Conservation (phyloP, 2,888 invertebrate species). For the Hipparchia sbordonii region DNA sequence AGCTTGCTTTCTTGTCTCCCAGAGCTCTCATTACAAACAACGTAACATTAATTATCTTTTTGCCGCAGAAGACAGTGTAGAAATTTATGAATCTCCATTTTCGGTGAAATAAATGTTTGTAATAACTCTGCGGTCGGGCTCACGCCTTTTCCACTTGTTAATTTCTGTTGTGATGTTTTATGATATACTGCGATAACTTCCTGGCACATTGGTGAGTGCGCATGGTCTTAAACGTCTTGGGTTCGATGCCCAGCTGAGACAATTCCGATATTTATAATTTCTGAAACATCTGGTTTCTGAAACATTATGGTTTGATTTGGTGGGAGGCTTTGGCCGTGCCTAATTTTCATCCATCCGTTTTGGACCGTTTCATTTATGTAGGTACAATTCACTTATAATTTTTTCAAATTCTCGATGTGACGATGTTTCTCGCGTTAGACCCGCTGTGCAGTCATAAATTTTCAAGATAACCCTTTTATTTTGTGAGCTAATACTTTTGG, state of each 20-base stretch:
- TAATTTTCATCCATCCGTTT: no score
- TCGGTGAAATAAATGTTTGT: constrained; percentile 66
- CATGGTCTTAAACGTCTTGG: no score
- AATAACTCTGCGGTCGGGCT: constrained; percentile 39
- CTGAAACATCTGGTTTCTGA: no score
- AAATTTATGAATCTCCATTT: constrained; percentile 68
- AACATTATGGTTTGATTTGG: no score
- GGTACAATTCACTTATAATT: neutral
- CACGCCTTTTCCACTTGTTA: constrained; percentile 26
- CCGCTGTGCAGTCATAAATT: neutral
- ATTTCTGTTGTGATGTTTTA: constrained; percentile 17
- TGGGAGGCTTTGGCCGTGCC: no score
- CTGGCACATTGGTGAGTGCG: no score
- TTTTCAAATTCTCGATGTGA: neutral
- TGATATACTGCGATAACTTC: no score
- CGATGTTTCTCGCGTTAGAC: neutral
- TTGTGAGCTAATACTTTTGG: neutral
- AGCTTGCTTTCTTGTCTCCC: constrained; percentile 33
- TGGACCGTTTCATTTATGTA: no score
- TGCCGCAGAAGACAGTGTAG: constrained; percentile 68
- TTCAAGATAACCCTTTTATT: neutral
- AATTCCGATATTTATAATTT: no score
- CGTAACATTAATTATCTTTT: constrained; percentile 77
- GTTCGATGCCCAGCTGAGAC: no score
- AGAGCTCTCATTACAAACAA: constrained; percentile 51